A percentile compares a stretch with the other conserved stretches of the same genome.
phyloP scores from a whole-genome alignment of 2,797 vertebrate genomes.

The Malurus leucopterus region DNA sequence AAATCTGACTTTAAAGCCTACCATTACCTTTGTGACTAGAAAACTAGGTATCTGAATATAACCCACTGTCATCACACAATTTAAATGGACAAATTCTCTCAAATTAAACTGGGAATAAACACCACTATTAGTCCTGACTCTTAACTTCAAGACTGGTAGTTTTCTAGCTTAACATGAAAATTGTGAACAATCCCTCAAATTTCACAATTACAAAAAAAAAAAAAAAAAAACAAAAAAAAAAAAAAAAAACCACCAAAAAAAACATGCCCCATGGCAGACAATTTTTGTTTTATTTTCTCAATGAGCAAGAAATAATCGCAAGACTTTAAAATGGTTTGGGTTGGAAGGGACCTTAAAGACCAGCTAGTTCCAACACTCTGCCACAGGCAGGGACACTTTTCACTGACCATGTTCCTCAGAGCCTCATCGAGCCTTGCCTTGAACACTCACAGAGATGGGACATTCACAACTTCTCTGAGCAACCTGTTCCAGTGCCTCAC shows the following conservation, averaged over 20 bases:
- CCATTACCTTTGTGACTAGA: not conserved
- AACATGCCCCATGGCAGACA: rapidly evolving
- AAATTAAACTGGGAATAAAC: not conserved
- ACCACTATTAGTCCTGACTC: not conserved
- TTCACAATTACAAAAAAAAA: not conserved
- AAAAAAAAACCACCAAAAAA: not conserved
- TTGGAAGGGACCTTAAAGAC: not conserved
- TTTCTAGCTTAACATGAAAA: not conserved
- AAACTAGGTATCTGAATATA: not conserved
- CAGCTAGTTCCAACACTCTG: not conserved
- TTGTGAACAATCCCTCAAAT: not conserved
- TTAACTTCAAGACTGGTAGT: not conserved
- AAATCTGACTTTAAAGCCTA: not conserved
- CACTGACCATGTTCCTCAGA: not conserved
- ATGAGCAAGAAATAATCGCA: not conserved
- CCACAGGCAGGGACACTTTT: not conserved
- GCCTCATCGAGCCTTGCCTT: not conserved
- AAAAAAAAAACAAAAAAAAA: not conserved
- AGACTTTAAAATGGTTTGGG: not conserved
- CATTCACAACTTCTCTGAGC: not conserved
- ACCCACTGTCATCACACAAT: rapidly evolving
- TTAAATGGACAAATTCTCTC: not conserved
- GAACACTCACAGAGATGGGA: not conserved
- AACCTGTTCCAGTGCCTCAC: not conserved
- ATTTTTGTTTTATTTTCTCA: not conserved